Percentiles rank a stretch among this genome's conserved stretches.
These are phyloP conservation scores for Apoda limacodes DNA, from an alignment of 2,888 invertebrate species.

Conservation along the genomic window DNA sequence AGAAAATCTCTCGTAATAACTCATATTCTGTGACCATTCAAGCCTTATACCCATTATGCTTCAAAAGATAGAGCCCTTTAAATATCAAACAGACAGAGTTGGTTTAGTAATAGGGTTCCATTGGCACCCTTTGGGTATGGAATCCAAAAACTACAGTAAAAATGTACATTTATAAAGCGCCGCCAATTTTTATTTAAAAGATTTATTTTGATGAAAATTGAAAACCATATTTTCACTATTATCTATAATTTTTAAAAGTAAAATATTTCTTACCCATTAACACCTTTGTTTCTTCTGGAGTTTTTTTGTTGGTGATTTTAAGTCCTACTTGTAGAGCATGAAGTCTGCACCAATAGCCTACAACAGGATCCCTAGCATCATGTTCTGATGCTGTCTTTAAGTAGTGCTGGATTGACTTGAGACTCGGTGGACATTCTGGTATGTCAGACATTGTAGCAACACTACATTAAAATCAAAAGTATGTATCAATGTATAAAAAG, in stretches of 20 bases:
- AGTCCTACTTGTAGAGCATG: conserved; percentile 92
- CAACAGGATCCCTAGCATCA: conserved; percentile 87
- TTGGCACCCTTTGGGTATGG: too few species aligned
- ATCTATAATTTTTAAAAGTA: too few species aligned
- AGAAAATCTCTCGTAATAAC: too few species aligned
- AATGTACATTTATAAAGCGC: too few species aligned
- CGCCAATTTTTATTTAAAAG: neutral
- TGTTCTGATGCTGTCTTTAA: conserved; percentile 93
- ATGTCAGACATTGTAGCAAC: conserved; percentile 42
- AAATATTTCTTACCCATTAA: conserved; percentile 66
- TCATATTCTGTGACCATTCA: too few species aligned
- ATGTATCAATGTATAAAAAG: too few species aligned
- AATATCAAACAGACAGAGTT: too few species aligned
- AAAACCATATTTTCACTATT: conserved; percentile 1
- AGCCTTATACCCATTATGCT: too few species aligned
- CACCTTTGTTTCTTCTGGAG: conserved; percentile 86
- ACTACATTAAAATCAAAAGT: too few species aligned
- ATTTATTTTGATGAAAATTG: conserved; percentile 1
- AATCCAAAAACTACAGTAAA: too few species aligned
- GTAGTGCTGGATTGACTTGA: conserved; percentile 91
- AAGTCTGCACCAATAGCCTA: conserved; percentile 94
- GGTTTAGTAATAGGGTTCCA: too few species aligned
- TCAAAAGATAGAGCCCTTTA: too few species aligned
- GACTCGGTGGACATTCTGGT: conserved; percentile 79
- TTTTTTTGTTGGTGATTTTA: conserved; percentile 78